phyloP scores from a whole-genome alignment of 2,797 vertebrate species.

The Balearica regulorum region DNA sequence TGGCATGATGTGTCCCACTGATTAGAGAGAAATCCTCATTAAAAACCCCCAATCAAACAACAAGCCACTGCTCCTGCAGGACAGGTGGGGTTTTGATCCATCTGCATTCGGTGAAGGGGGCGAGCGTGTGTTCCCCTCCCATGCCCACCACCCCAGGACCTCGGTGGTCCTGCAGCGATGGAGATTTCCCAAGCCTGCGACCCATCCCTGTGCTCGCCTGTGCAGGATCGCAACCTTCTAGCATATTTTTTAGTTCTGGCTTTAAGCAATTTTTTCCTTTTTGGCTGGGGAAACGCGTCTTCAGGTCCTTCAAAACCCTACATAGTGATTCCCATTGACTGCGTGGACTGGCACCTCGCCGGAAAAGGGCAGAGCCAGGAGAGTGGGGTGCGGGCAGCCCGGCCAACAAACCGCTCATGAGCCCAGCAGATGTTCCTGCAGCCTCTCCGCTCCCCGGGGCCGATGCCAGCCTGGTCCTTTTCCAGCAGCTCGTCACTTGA shows the following conservation, averaged over 20 bases:
- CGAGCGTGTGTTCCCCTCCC: background rate
- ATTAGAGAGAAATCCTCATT: background rate
- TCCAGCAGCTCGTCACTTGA: slow-evolving; percentile 47
- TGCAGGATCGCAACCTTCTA: background rate
- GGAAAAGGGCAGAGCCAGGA: background rate
- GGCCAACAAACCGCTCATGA: background rate
- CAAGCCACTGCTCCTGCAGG: background rate
- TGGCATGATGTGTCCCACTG: background rate
- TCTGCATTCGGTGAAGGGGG: accelerated
- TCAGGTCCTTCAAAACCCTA: background rate
- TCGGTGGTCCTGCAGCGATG: accelerated
- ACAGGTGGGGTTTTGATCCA: background rate
- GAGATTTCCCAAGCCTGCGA: background rate
- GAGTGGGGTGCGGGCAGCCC: background rate
- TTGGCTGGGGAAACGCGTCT: background rate
- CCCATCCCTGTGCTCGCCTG: accelerated
- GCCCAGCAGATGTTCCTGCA: slow-evolving; percentile 63
- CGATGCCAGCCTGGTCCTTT: slow-evolving; percentile 14
- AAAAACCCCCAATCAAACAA: background rate
- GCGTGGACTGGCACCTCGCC: background rate
- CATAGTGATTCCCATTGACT: background rate
- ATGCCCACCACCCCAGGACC: background rate
- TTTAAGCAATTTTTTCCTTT: background rate
- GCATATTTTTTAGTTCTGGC: background rate
- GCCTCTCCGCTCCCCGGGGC: background rate